Conservation (phyloP, 2,888 invertebrate genomes). For the Lumbricus terrestris region DNA sequence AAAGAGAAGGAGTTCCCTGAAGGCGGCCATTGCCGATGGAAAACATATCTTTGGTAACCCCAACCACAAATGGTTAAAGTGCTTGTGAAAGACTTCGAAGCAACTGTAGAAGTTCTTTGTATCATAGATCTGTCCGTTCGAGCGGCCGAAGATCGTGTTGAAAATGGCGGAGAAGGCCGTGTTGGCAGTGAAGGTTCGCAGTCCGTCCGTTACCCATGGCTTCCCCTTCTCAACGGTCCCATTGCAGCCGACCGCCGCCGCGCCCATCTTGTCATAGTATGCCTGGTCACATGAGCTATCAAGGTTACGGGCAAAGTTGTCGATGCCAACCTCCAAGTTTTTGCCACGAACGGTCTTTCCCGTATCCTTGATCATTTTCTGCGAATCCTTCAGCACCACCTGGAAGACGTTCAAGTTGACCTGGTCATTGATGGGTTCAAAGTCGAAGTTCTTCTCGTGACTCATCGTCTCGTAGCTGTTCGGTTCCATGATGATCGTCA, state of each 20-base stretch:
- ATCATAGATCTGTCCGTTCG: conserved; percentile 46
- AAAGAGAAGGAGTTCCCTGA: conserved; percentile 49
- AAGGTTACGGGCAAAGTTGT: conserved; percentile 49
- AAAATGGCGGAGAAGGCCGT: conserved; percentile 57
- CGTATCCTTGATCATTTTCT: conserved; percentile 56
- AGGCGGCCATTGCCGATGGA: conserved; percentile 51
- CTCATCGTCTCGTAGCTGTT: conserved; percentile 54
- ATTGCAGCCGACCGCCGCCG: background rate
- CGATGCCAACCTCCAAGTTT: conserved; percentile 47
- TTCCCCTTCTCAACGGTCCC: background rate
- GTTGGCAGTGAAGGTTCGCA: conserved; percentile 51
- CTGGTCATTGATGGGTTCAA: conserved; percentile 56
- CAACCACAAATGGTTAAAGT: conserved; percentile 59
- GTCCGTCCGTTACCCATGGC: conserved; percentile 47
- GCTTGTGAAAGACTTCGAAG: conserved; percentile 58
- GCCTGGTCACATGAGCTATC: conserved; percentile 39
- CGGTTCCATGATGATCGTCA: conserved; percentile 56
- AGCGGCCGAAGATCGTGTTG: conserved; percentile 57
- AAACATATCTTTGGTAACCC: conserved; percentile 55
- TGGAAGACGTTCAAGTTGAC: conserved; percentile 59
- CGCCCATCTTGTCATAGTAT: background rate
- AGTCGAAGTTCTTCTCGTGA: conserved; percentile 57
- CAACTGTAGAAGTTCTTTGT: conserved; percentile 50
- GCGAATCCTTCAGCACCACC: conserved; percentile 53
- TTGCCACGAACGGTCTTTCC: conserved; percentile 54